Percentiles rank a stretch among this genome's conserved stretches.
phyloP scores from a whole-genome alignment of 2,888 invertebrate species.

The Cotesia congregata region DNA sequence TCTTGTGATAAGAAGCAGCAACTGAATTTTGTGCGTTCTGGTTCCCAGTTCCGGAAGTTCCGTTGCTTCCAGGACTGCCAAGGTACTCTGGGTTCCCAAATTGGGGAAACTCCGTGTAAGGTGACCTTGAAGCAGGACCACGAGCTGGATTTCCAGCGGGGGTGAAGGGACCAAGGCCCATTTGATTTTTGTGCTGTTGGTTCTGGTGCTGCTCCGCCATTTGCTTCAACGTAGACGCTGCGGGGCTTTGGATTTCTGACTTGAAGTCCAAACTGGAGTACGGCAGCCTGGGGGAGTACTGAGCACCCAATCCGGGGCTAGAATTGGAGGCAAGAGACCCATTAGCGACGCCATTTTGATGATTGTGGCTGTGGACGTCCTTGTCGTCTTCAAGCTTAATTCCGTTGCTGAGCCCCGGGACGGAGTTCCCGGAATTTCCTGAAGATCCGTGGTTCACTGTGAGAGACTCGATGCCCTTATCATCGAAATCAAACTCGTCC shows the following conservation, averaged over 20 bases:
- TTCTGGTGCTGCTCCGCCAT: slow-evolving; percentile 98
- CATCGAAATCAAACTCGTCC: slow-evolving; percentile 84
- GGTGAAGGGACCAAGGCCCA: slow-evolving; percentile 75
- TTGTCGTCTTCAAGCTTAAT: slow-evolving; percentile 69
- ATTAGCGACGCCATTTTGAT: slow-evolving; percentile 57
- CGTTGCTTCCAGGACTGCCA: slow-evolving; percentile 70
- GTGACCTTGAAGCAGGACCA: slow-evolving; percentile 71
- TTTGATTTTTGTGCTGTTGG: slow-evolving; percentile 88
- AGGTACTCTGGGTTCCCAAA: slow-evolving; percentile 70
- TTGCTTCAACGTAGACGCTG: slow-evolving; percentile 94
- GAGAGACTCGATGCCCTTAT: slow-evolving; percentile 68
- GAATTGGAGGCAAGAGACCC: slow-evolving; percentile 60
- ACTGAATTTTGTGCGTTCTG: slow-evolving; percentile 56
- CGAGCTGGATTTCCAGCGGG: slow-evolving; percentile 69
- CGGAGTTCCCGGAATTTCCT: slow-evolving; percentile 36
- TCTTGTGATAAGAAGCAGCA: slow-evolving; percentile 65
- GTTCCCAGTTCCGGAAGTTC: slow-evolving; percentile 57
- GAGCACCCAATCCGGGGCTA: slow-evolving; percentile 68
- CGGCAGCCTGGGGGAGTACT: slow-evolving; percentile 71
- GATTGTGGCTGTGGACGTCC: slow-evolving; percentile 62
- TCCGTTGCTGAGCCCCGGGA: slow-evolving; percentile 30
- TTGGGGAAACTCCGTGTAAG: slow-evolving; percentile 76
- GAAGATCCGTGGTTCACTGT: slow-evolving; percentile 37
- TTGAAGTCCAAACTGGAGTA: slow-evolving; percentile 72
- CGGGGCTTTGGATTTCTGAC: slow-evolving; percentile 83